These are phyloP conservation scores for Aphidius colemani DNA, from an alignment of 2,888 invertebrate species.

Conservation along the genomic window DNA sequence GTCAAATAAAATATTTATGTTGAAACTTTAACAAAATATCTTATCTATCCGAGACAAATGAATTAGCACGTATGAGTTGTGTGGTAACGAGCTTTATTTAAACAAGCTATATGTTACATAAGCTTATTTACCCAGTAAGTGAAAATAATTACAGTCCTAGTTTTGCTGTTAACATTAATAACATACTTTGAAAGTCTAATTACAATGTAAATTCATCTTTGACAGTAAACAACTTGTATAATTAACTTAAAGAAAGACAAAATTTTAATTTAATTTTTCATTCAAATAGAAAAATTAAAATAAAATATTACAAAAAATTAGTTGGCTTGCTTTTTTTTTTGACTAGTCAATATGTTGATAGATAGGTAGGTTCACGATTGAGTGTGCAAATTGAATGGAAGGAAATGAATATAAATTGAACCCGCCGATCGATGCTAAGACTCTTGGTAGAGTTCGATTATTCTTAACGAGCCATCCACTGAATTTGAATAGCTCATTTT, in stretches of 20 bases:
- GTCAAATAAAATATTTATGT: too few relatives aligned
- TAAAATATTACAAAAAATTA: not conserved
- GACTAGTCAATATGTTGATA: constrained; percentile 1
- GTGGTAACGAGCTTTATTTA: constrained; percentile 6
- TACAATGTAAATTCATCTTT: constrained; percentile 15
- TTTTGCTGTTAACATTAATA: constrained; percentile 10
- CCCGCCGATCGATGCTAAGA: constrained; percentile 12
- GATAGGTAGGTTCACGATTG: not conserved
- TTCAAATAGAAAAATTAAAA: not conserved
- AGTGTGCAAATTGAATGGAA: constrained; percentile 16
- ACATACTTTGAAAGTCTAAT: constrained; percentile 3
- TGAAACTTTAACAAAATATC: too few relatives aligned
- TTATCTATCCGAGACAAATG: not conserved
- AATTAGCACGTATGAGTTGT: not conserved
- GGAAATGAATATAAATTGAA: constrained; percentile 20
- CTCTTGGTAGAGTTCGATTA: constrained; percentile 8
- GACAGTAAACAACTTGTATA: not conserved
- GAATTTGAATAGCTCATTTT: constrained; percentile 9
- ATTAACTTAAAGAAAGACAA: not conserved
- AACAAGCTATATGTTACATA: constrained; percentile 4
- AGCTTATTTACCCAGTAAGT: constrained; percentile 3
- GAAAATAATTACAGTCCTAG: not conserved
- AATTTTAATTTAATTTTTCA: not conserved
- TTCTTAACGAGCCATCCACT: constrained; percentile 15
- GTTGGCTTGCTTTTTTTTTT: constrained; percentile 3